Conservation (phyloP, 2,113 vertebrate genomes). For the Hiodon tergisus region DNA sequence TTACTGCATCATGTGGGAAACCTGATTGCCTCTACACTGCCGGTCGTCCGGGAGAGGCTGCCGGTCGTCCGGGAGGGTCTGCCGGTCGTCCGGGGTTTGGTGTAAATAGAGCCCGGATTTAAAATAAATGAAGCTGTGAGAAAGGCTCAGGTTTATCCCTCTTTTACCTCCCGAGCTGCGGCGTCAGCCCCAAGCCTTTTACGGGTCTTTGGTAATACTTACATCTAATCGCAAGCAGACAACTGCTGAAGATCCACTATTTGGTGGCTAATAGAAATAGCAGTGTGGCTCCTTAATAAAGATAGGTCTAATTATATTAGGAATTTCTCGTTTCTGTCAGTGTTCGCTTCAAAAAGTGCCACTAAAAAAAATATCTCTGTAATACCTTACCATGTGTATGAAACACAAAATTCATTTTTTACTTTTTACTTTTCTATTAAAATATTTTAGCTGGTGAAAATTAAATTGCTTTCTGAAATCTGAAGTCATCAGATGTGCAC, state of each 20-base stretch:
- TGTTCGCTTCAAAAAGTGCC: background rate
- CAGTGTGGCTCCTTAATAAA: constrained; percentile 30
- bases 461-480: background rate
- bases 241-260: constrained; percentile 31
- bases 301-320: constrained; percentile 17
- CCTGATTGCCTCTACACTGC: too few species aligned
- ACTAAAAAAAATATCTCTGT: background rate
- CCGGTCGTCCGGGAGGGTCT: too few species aligned
- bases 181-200: constrained; percentile 54
- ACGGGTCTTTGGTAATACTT: constrained; percentile 38
- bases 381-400: background rate
- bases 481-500: constrained; percentile 6
- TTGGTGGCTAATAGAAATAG: constrained; percentile 30
- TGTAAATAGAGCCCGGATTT: constrained; percentile 51
- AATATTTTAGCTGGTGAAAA: background rate
- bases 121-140: constrained; percentile 62
- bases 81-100: too few species aligned
- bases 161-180: constrained; percentile 60
- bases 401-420: constrained; percentile 2
- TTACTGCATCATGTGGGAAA: too few species aligned
- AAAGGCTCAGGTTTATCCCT: constrained; percentile 64
- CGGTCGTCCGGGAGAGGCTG: too few species aligned
- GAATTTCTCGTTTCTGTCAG: constrained; percentile 1
- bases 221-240: constrained; percentile 40
- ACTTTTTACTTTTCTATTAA: background rate